Base-by-base conservation (phyloP, 2,113 vertebrate genomes). In the Nycticebus coucang region DNA sequence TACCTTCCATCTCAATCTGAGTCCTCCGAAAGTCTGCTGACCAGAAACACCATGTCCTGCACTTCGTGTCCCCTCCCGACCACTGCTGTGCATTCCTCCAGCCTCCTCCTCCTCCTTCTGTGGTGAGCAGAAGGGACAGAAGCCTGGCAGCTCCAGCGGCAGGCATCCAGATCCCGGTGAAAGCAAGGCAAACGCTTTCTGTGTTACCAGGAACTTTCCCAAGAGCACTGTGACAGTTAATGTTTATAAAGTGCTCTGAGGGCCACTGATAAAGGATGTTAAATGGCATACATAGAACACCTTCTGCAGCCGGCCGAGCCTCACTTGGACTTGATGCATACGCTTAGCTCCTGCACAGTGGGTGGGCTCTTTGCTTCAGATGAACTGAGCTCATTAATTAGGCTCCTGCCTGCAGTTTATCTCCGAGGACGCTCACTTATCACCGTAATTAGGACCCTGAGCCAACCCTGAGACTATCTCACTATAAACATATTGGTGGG, bases 351-450 rank as follows among this genome's bases (percentile, higher is more conserved):
- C 8, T 55, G 18, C 18, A 0, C 60, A 45, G 37, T 30, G 82
- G 75, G 91, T 74, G 15, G 84, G 91, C 66, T 91, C 88, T 75
- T 69, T 10, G 62, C 94, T 91, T 87, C 87, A 72, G 55, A 93
- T 84, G 93, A 96, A 85, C 18, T 35, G 75, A 92, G 94, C 79
- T 95, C 91, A 90, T 97, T 96, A 95, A 94, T 97, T 96, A 95
- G 89, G n/a, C 87, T 91, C n/a, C 83, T 90, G 87, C 41, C 75
- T 64, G 80, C 41, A 64, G 64, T 87, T 81, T 93, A 77, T 62
- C 75, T 66, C 91, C 80, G 94, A 96, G 77, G 86, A 69, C 89
- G 83, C 80, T 84, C 71, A 0, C 24, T 95, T 94, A 93, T 80
- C 87, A 72, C 85, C 0, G 4, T 90, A 88, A 97, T 96, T 88